Evolutionary conservation across 2,113 vertebrate species (phyloP).

Genomic region (Cyphomyrus plagiostoma): DNA sequence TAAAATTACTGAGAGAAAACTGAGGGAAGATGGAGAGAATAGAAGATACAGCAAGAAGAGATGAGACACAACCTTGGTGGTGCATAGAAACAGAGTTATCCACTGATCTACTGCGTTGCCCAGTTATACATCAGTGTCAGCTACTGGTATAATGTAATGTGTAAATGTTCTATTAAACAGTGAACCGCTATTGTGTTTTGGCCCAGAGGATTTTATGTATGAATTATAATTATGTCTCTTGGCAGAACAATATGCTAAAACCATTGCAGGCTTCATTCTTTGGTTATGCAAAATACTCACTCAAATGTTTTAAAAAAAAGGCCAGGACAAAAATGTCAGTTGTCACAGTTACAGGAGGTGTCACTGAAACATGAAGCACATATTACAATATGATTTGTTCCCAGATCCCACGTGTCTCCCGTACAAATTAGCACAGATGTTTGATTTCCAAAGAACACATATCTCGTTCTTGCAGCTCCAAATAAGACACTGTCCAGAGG

Average conservation of each 20-base stretch:
- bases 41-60: neutral
- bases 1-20: neutral
- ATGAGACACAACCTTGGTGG: neutral
- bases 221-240: conserved; percentile 10
- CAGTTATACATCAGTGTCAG: conserved; percentile 5
- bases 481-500: neutral
- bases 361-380: neutral
- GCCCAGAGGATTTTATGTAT: conserved; percentile 3
- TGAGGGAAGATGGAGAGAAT: neutral
- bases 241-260: conserved; percentile 10
- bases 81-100: neutral
- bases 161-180: conserved; percentile 6
- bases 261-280: neutral
- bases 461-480: neutral
- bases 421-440: neutral
- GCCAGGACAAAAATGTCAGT: conserved; percentile 3
- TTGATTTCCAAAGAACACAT: neutral
- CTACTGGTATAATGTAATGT: neutral
- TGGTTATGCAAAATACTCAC: conserved; percentile 2
- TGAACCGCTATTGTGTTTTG: neutral
- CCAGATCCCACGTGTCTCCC: neutral
- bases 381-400: neutral
- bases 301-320: neutral
- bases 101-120: neutral
- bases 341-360: neutral